A percentile compares a stretch with the other conserved stretches of the same genome.
Conservation (phyloP, 64 coral and sea anemone genomes). For the Dendronephthya gigantea region DNA sequence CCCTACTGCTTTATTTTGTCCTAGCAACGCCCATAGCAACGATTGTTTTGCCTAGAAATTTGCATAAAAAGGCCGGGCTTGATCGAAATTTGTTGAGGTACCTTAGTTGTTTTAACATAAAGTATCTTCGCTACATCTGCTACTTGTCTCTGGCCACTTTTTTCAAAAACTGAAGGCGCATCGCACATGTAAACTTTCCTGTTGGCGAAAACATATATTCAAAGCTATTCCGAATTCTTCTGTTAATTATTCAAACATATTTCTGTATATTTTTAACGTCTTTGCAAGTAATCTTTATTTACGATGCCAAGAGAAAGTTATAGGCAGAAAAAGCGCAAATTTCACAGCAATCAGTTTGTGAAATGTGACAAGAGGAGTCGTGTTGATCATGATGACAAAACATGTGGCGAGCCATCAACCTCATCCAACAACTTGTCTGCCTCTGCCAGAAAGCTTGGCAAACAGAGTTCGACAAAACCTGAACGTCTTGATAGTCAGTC, state of each 20-base stretch:
- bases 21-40: conserved; percentile 6
- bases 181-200: not conserved
- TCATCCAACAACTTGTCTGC: not conserved
- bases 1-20: not conserved
- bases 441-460: not conserved
- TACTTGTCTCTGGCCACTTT: not conserved
- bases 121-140: not conserved
- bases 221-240: not conserved
- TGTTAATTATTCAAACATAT: not conserved
- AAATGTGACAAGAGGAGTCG: not conserved
- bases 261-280: not conserved
- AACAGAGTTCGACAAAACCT: not conserved
- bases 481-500: not conserved
- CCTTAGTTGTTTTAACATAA: not conserved
- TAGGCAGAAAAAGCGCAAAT: not conserved
- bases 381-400: not conserved
- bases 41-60: not conserved
- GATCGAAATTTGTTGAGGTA: not conserved
- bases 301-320: not conserved
- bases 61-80: not conserved
- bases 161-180: not conserved
- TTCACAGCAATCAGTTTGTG: not conserved
- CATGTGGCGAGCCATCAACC: not conserved
- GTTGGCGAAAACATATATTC: not conserved
- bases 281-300: not conserved